Percentiles rank a stretch among this genome's conserved stretches.
Conservation (phyloP, 2,797 vertebrate species). For the Gymnothorax reevesii region DNA sequence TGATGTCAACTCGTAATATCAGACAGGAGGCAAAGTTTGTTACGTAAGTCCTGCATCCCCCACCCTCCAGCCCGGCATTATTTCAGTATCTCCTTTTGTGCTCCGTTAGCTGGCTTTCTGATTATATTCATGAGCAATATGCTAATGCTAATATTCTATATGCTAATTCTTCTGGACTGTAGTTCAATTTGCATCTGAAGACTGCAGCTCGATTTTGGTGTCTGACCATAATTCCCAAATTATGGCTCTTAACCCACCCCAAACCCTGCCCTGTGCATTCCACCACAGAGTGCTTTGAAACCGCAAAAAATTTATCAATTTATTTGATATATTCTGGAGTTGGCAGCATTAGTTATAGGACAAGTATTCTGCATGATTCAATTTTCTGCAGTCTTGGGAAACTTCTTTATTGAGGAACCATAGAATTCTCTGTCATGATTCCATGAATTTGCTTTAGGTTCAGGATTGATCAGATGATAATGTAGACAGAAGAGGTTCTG, state of each 20-base stretch:
- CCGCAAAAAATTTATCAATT: background rate
- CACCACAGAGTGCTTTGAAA: too few species aligned
- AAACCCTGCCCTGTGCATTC: background rate
- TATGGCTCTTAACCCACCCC: background rate
- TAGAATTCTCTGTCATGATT: background rate
- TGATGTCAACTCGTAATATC: background rate
- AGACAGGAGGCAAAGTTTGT: background rate
- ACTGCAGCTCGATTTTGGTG: slow-evolving; percentile 62
- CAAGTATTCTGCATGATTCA: background rate
- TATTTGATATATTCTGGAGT: background rate
- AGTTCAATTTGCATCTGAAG: slow-evolving; percentile 56
- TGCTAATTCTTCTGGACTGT: slow-evolving; percentile 60
- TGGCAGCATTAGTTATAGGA: background rate
- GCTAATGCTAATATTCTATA: slow-evolving; percentile 33
- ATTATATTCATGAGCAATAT: slow-evolving; percentile 54
- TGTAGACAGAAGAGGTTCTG: background rate
- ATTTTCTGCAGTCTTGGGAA: background rate
- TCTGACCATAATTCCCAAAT: slow-evolving; percentile 73
- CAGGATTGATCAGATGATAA: background rate
- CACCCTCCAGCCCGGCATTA: background rate
- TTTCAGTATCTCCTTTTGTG: background rate
- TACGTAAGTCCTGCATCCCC: background rate
- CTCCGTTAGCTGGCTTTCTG: slow-evolving; percentile 41
- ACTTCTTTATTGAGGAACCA: background rate
- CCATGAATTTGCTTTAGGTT: background rate